phyloP scores from a whole-genome alignment of 2,113 vertebrate genomes.

The Antennarius striatus region DNA sequence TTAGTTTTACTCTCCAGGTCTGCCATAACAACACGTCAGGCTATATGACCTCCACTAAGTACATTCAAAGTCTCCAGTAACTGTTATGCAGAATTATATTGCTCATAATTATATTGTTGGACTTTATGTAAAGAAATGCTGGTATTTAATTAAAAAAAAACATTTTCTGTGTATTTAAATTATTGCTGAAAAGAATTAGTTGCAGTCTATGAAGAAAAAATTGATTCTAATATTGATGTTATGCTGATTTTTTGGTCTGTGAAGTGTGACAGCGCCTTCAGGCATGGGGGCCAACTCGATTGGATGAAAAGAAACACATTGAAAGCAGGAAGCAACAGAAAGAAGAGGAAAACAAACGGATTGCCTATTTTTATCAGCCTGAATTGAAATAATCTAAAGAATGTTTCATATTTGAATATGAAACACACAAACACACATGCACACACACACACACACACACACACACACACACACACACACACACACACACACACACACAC shows the following conservation, averaged over 20 bases:
- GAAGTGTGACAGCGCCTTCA: constrained; percentile 28
- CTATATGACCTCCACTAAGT: no score
- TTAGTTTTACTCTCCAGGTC: no score
- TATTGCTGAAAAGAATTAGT: background rate
- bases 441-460: no score
- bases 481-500: no score
- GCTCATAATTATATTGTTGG: no score
- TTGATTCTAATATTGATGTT: constrained; percentile 31
- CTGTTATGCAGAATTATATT: no score
- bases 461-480: no score
- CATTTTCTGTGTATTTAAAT: no score
- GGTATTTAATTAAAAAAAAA: no score
- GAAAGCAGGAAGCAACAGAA: constrained; percentile 18
- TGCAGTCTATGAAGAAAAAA: constrained; percentile 16
- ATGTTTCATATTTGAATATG: background rate
- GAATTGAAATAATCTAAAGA: background rate
- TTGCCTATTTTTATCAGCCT: background rate
- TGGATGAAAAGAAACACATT: constrained; percentile 12
- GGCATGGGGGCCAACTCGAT: constrained; percentile 21
- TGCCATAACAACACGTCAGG: no score
- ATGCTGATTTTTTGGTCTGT: constrained; percentile 28
- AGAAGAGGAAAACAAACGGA: constrained; percentile 11
- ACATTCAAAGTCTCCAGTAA: no score
- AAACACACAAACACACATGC: background rate
- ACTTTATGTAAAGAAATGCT: no score